Evolutionary conservation across 2,888 invertebrate species (phyloP).

Genomic region (Bhutanitis thaidina): DNA sequence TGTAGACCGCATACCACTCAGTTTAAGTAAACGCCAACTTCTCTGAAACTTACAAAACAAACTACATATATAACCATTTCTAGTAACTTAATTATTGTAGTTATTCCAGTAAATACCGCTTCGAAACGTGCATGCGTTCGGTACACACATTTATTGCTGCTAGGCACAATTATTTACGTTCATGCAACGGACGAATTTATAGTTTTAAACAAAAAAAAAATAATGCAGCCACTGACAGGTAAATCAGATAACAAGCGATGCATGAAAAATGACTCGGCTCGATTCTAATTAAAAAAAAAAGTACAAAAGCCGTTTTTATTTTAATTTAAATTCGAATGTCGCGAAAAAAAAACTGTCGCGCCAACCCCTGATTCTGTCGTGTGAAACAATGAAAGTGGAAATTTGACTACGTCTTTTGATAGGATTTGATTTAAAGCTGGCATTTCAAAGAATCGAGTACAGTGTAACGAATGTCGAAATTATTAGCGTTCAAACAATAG

Average conservation of each 20-base stretch:
- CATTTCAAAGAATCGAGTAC: conserved; percentile 50
- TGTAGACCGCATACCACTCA: too few relatives aligned
- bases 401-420: conserved; percentile 67
- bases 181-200: conserved; percentile 36
- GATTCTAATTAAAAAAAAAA: conserved; percentile 72
- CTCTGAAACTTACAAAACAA: background rate
- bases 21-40: too few relatives aligned
- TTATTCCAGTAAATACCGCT: conserved; percentile 27
- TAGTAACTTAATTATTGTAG: conserved; percentile 39
- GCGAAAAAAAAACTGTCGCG: conserved; percentile 49
- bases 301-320: conserved; percentile 53
- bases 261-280: conserved; percentile 75
- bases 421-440: conserved; percentile 66
- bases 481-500: conserved; percentile 38
- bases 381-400: conserved; percentile 66
- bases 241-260: conserved; percentile 76
- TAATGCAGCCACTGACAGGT: conserved; percentile 56
- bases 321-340: conserved; percentile 66
- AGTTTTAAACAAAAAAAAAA: conserved; percentile 35
- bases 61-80: conserved; percentile 5
- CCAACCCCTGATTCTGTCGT: conserved; percentile 47
- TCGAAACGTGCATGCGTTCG: conserved; percentile 21
- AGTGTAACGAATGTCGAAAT: conserved; percentile 49
- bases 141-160: conserved; percentile 33
- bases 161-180: conserved; percentile 29